Conservation (phyloP, 2,113 vertebrate genomes). For the Amphiprion percula region DNA sequence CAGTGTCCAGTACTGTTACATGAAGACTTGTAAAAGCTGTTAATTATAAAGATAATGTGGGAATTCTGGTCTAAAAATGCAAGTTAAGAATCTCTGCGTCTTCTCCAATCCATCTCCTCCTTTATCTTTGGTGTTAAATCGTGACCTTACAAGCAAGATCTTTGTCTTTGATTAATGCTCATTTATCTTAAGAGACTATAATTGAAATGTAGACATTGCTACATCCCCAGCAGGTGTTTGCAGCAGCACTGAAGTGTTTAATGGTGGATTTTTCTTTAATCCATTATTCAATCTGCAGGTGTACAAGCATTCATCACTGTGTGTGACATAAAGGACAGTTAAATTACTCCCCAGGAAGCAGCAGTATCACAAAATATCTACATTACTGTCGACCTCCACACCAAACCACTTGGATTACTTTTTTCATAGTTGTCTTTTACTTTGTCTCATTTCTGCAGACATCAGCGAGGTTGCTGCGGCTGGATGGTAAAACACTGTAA, state of each 20-base stretch:
- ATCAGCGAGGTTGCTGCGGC: constrained; percentile 50
- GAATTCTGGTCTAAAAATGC: too few relatives aligned
- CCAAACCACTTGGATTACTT: constrained; percentile 61
- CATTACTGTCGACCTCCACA: constrained; percentile 5
- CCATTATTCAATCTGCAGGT: constrained; percentile 19
- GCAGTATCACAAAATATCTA: constrained; percentile 27
- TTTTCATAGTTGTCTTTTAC: constrained; percentile 57
- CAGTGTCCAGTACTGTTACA: too few relatives aligned
- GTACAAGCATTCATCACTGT: neutral
- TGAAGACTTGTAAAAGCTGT: too few relatives aligned
- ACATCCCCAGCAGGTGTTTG: too few relatives aligned
- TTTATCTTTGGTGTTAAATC: neutral
- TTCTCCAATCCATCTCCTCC: neutral
- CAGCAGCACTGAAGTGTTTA: neutral
- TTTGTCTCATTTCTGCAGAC: constrained; percentile 56
- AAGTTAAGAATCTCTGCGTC: too few relatives aligned
- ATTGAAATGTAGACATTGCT: too few relatives aligned
- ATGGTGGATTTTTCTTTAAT: constrained; percentile 1
- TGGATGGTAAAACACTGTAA: constrained; percentile 59
- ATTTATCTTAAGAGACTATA: too few relatives aligned
- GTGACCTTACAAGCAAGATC: neutral
- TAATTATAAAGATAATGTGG: too few relatives aligned
- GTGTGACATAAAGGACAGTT: neutral
- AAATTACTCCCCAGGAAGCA: constrained; percentile 19
- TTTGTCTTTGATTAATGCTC: too few relatives aligned